Conservation (phyloP, 2,797 vertebrate genomes). For the Oreochromis mossambicus region DNA sequence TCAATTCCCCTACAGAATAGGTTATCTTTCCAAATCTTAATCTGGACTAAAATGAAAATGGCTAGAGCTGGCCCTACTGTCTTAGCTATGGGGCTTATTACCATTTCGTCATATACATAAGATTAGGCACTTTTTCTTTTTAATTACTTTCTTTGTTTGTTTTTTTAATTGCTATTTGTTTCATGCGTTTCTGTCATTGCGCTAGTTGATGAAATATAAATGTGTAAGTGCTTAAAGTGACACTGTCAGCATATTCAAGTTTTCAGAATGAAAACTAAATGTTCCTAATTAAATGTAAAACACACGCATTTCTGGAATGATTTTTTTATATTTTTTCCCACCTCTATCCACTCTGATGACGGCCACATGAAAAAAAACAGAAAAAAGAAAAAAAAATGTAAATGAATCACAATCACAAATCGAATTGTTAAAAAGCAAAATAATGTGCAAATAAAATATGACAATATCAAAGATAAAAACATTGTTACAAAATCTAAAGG, state of each 20-base stretch:
- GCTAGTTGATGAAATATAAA: neutral
- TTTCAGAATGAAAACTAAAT: neutral
- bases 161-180: neutral
- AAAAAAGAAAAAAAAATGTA: rapidly evolving
- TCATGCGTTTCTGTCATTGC: neutral
- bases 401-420: neutral
- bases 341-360: neutral
- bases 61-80: neutral
- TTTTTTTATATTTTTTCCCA: rapidly evolving
- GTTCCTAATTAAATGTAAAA: neutral
- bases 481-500: neutral
- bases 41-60: neutral
- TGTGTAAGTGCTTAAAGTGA: neutral
- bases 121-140: neutral
- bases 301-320: rapidly evolving
- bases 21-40: neutral
- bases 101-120: rapidly evolving
- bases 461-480: neutral
- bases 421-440: neutral
- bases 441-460: neutral
- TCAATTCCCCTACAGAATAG: neutral
- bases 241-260: neutral
- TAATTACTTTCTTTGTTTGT: neutral
- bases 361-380: rapidly evolving
- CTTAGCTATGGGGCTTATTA: neutral